Evolutionary conservation across 1,140 invertebrate genomes (phyloP), one percentile per base, ranked within the genome.

Genomic region (Parapsyche elsis): DNA sequence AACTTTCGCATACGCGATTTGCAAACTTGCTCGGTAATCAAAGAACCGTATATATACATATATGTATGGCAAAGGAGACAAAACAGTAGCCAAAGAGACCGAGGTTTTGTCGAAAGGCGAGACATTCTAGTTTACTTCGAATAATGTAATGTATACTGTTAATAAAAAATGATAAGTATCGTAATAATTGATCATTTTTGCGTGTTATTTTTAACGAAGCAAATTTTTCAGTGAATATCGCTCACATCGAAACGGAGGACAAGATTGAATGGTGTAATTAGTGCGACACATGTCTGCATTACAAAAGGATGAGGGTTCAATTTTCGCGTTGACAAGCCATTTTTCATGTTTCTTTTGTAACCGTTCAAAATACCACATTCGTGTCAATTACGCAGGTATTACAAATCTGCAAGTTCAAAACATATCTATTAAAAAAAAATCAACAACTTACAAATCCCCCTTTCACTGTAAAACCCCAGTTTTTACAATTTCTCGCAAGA

Each of bases 231-330:
- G 30, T 38, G 1, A 38, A 38, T 38, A 67, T 67, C 9, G 24
- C 12, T 67, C 9, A 14, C 64, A 26, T 12, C 9, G 21, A 26
- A 67, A 24, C 26, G 21, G 26, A 26, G 1, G 23, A 16, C 49
- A 67, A 67, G 64, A 67, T 67, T 67, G 64, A 67, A 67, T 30
- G 64, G 24, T 67, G 24, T 67, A 67, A 67, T 67, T 67, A 67
- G 64, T 26, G 14, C 24, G 64, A 67, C 64, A 30, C 64, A 30
- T 67, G 64, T 67, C 24, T 23, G 24, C 23, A 19, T 23, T 26
- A 67, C 24, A 67, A 67, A 67, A 67, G 24, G 64, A 67, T 30
- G 64, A 67, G 64, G 64, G 64, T 67, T 67, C 64, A 67, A 67
- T 67, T 67, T 67, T 26, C 9, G 64, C 24, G 64, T 67, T 67